Evolutionary conservation across 2,888 invertebrate genomes (phyloP).

Genomic region (Dynastes maya): DNA sequence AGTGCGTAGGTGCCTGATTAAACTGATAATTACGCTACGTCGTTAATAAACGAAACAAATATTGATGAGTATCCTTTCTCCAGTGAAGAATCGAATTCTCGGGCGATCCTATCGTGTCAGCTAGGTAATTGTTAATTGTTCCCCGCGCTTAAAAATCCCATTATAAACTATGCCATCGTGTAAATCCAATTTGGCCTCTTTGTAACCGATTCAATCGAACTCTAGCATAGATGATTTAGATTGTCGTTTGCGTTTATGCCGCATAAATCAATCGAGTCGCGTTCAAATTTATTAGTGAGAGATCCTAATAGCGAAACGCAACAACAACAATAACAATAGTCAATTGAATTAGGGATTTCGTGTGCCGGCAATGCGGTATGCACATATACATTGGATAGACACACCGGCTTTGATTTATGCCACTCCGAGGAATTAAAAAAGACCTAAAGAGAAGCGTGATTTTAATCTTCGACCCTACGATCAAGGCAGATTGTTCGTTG

Average conservation of each 20-base stretch:
- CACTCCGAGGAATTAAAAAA: neutral
- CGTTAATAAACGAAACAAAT: slow-evolving; percentile 2
- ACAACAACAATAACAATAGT: neutral
- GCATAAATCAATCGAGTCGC: slow-evolving; percentile 12
- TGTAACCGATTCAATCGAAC: neutral
- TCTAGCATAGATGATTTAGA: neutral
- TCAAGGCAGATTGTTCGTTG: neutral
- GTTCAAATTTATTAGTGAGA: slow-evolving; percentile 10
- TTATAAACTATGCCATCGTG: neutral
- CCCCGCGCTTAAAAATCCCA: neutral
- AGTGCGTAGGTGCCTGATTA: too few relatives aligned
- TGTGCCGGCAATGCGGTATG: neutral
- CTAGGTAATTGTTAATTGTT: slow-evolving; percentile 7
- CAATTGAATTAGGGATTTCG: slow-evolving; percentile 19
- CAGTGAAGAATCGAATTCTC: neutral
- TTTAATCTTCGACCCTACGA: neutral
- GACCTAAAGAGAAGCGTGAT: neutral
- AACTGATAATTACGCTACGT: neutral
- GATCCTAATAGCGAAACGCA: neutral
- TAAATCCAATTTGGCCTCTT: slow-evolving; percentile 9
- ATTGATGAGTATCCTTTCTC: neutral
- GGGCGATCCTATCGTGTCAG: neutral
- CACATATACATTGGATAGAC: neutral
- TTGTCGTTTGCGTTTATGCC: slow-evolving; percentile 1
- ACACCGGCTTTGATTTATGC: slow-evolving; percentile 6